phyloP scores from a whole-genome alignment of 1,140 invertebrate species.

The Proales similis region DNA sequence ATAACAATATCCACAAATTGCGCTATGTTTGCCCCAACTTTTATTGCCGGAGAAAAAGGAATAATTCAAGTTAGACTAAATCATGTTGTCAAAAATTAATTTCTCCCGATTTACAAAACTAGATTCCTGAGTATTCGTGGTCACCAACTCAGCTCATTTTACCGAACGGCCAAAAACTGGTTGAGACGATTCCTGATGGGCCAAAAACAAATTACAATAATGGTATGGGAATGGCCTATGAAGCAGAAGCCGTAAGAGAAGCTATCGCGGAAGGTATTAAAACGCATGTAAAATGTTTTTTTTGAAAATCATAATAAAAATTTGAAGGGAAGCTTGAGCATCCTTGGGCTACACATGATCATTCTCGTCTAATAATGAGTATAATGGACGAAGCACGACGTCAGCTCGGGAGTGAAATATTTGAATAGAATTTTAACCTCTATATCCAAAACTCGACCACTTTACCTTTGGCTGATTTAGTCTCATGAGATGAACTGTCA shows the following conservation, averaged over 20 bases:
- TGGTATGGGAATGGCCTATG: conserved; percentile 8
- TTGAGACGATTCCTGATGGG: background rate
- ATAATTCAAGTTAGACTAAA: conserved; percentile 49
- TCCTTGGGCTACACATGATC: conserved; percentile 57
- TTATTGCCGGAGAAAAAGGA: conserved; percentile 10
- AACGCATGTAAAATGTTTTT: no score
- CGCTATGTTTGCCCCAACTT: conserved; percentile 26
- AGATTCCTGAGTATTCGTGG: conserved; percentile 41
- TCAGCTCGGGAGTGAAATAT: no score
- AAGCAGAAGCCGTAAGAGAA: conserved; percentile 31
- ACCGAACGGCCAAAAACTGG: background rate
- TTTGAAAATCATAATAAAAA: no score
- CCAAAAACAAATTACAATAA: conserved; percentile 26
- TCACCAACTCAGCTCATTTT: conserved; percentile 40
- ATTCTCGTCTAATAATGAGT: conserved; percentile 60
- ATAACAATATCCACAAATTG: conserved; percentile 48
- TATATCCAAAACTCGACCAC: no score
- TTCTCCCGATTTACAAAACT: background rate
- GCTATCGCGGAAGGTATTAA: conserved; percentile 40
- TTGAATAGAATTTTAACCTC: no score
- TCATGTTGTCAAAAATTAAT: conserved; percentile 42
- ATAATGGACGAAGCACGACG: conserved; percentile 62
- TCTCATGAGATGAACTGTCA: no score
- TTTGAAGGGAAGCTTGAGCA: conserved; percentile 58
- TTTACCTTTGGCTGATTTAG: no score